Evolutionary conservation across 2,888 invertebrate genomes (phyloP).

Genomic region (Metopia argyrocephala): DNA sequence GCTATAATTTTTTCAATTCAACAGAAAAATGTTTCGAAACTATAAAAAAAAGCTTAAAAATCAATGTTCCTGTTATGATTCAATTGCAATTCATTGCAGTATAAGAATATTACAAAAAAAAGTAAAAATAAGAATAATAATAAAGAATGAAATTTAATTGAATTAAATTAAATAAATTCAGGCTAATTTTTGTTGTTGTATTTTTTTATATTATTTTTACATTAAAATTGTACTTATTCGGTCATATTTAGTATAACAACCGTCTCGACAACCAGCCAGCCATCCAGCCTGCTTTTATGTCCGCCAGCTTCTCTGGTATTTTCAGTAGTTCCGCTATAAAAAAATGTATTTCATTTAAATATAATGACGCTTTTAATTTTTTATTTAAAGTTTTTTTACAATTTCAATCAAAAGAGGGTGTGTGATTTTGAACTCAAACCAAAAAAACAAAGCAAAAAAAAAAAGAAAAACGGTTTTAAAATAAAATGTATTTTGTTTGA

Average conservation of each 20-base stretch:
- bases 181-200: constrained; percentile 30
- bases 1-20: constrained; percentile 13
- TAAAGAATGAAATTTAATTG: constrained; percentile 19
- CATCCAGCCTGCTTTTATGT: neutral
- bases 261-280: no score
- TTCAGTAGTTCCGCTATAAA: constrained; percentile 54
- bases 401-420: constrained; percentile 35
- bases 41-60: neutral
- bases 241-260: constrained; percentile 2
- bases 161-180: constrained; percentile 15
- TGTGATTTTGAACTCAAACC: constrained; percentile 36
- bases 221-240: constrained; percentile 15
- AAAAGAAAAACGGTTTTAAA: neutral
- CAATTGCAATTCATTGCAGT: constrained; percentile 50
- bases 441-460: no score
- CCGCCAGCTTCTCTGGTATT: neutral
- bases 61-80: constrained; percentile 63
- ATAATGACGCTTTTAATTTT: constrained; percentile 22
- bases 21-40: neutral
- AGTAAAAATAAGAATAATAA: constrained; percentile 5
- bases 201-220: constrained; percentile 4
- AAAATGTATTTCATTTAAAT: neutral
- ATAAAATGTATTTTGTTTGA: constrained; percentile 6
- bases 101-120: neutral
- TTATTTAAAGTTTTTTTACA: no score